Conservation (phyloP, 1,140 invertebrate species). For the Paralvinella palmiformis region DNA sequence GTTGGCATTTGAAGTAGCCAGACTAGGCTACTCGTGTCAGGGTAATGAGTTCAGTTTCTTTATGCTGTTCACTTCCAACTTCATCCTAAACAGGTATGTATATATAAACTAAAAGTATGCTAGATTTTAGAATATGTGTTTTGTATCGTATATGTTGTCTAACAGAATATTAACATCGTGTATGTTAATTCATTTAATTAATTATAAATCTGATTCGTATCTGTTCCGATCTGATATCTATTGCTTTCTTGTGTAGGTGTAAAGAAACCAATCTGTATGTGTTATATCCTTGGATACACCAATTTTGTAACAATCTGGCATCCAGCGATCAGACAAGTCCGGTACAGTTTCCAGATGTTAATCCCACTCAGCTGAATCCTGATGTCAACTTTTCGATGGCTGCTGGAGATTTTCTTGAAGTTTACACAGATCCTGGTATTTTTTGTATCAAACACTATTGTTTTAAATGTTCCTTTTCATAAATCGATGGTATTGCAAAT, state of each 20-base stretch:
- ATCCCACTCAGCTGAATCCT: constrained; percentile 63
- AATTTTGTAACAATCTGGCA: constrained; percentile 81
- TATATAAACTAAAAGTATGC: background rate
- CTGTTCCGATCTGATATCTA: too few species aligned
- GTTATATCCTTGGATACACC: constrained; percentile 90
- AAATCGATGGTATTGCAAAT: background rate
- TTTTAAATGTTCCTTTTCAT: background rate
- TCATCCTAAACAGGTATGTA: constrained; percentile 79
- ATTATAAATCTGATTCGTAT: too few species aligned
- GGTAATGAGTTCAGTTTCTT: constrained; percentile 97
- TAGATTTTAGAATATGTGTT: too few species aligned
- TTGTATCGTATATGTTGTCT: too few species aligned
- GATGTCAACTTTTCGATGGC: constrained; percentile 84
- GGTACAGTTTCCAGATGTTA: constrained; percentile 84
- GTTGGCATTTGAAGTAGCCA: constrained; percentile 87
- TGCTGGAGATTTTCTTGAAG: constrained; percentile 87
- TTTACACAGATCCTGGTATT: constrained; percentile 57
- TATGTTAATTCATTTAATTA: too few species aligned
- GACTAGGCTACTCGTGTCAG: constrained; percentile 81
- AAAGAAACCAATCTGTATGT: constrained; percentile 49
- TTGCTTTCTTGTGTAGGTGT: background rate
- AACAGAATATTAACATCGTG: too few species aligned
- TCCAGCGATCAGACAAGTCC: constrained; percentile 72
- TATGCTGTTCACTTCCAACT: constrained; percentile 95
- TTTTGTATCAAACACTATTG: background rate